phyloP scores from a whole-genome alignment of 2,888 invertebrate genomes.

The Sinodicranocentrus sp. region DNA sequence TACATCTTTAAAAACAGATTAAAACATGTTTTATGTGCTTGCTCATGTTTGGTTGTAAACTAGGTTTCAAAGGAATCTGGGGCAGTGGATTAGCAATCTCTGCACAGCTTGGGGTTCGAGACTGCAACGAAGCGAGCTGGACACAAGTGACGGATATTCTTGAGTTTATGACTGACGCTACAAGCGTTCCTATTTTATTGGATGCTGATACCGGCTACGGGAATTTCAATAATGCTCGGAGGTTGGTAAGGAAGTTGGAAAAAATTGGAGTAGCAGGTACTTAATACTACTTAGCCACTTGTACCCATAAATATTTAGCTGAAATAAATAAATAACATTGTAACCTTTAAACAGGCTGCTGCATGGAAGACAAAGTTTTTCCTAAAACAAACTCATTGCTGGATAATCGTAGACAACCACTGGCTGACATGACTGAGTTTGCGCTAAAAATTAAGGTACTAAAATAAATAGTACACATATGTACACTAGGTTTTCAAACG shows the following conservation, averaged over 20 bases:
- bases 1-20: neutral
- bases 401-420: constrained; percentile 78
- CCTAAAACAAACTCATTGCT: constrained; percentile 80
- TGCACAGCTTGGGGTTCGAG: constrained; percentile 79
- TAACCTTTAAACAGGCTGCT: constrained; percentile 78
- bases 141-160: constrained; percentile 79
- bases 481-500: neutral
- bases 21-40: neutral
- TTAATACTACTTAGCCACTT: neutral
- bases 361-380: constrained; percentile 80
- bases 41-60: neutral
- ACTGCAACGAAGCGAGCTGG: constrained; percentile 80
- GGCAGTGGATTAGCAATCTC: constrained; percentile 79
- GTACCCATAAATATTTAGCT: too few relatives aligned
- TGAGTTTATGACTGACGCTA: constrained; percentile 80
- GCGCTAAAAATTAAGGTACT: constrained; percentile 79
- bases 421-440: constrained; percentile 79
- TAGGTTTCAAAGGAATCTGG: constrained; percentile 79
- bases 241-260: constrained; percentile 79
- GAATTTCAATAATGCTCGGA: constrained; percentile 80
- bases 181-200: constrained; percentile 79
- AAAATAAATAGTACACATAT: neutral
- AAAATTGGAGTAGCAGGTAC: constrained; percentile 79
- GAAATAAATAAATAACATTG: too few relatives aligned
- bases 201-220: constrained; percentile 80